Base-by-base conservation (phyloP, 2,888 invertebrate genomes). In the Rotaria sp. region DNA sequence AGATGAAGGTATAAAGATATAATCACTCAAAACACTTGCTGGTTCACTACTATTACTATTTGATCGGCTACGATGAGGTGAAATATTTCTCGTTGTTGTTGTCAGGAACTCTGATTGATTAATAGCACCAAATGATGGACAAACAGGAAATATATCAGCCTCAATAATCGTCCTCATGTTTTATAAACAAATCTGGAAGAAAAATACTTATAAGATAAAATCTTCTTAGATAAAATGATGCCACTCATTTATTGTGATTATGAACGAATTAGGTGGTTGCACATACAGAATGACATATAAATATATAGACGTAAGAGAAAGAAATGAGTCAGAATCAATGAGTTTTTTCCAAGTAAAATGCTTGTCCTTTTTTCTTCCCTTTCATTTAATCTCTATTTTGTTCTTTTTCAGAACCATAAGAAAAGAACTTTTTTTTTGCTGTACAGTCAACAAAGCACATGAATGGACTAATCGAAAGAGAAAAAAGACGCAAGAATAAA, bases 31-130 rank as follows among this genome's bases (percentile, higher is more conserved):
- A 67, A 7, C 18, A 35, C 21, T 67, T 3, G 35, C 67, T 35
- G 35, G 67, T 38, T 35, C 67, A 67, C 67, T 67, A 67, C 35
- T 67, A 67, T 38, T 67, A 67, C 67, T 67, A 67, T 67, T 67
- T 21, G 21, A 67, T 67, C 35, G 30, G 38, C 35, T 67, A 35
- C 15, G 67, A 67, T 30, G 18, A 67, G 67, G 67, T 35, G 67
- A 35, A 30, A 35, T 45, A 45, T 45, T 30, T n/a, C n/a, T 67
- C 30, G 30, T 35, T 67, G 38, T 67, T 67, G 35, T 35, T 35
- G 30, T 21, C 8, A 35, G 38, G 21, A 8, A 38, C 38, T 38
- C 35, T 67, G 35, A 35, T 38, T 15, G 15, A 67, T 67, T 67
- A 15, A 30, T 67, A 30, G 67, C 67, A 35, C 67, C 67, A 15